Percentiles rank a stretch among this genome's conserved stretches.
These are phyloP conservation scores for Etheostoma perlongum DNA, from an alignment of 2,797 vertebrate species.

Conservation along the genomic window DNA sequence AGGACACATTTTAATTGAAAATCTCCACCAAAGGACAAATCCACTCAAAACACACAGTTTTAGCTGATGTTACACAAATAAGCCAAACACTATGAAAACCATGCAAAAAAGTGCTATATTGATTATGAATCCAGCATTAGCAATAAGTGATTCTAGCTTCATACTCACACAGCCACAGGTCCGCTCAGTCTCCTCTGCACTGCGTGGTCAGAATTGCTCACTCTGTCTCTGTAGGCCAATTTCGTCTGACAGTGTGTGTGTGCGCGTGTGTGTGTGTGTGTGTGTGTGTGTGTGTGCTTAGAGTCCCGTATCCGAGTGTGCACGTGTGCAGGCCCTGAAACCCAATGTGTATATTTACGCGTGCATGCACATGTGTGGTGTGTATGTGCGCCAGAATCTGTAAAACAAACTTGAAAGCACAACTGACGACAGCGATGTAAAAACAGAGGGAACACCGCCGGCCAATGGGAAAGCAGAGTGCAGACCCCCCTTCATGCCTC, in stretches of 20 bases:
- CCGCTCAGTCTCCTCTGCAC: conserved; percentile 51
- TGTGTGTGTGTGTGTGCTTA: conserved; percentile 18
- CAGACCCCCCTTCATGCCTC: conserved; percentile 46
- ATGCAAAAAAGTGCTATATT: background rate
- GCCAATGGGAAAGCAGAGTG: conserved; percentile 76
- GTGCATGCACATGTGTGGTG: conserved; percentile 73
- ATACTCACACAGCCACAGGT: conserved; percentile 72
- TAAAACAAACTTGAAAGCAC: conserved; percentile 79
- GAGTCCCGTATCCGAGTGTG: conserved; percentile 30
- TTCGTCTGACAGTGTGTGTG: conserved; percentile 33
- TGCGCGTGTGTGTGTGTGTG: conserved; percentile 19
- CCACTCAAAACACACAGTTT: background rate
- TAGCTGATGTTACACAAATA: background rate
- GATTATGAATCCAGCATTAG: background rate
- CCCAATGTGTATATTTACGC: conserved; percentile 72
- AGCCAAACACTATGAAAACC: background rate
- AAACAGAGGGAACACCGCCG: conserved; percentile 77
- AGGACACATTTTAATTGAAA: conserved; percentile 26
- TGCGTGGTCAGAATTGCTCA: conserved; percentile 51
- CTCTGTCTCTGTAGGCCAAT: conserved; percentile 36
- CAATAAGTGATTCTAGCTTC: conserved; percentile 7
- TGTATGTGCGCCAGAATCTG: conserved; percentile 63
- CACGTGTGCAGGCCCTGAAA: conserved; percentile 50
- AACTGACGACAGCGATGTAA: conserved; percentile 77
- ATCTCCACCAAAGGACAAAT: conserved; percentile 7